Percentiles rank a stretch among this genome's conserved stretches.
Evolutionary conservation across 2,888 invertebrate species (phyloP).

Genomic region (Osmoderma eremita): DNA sequence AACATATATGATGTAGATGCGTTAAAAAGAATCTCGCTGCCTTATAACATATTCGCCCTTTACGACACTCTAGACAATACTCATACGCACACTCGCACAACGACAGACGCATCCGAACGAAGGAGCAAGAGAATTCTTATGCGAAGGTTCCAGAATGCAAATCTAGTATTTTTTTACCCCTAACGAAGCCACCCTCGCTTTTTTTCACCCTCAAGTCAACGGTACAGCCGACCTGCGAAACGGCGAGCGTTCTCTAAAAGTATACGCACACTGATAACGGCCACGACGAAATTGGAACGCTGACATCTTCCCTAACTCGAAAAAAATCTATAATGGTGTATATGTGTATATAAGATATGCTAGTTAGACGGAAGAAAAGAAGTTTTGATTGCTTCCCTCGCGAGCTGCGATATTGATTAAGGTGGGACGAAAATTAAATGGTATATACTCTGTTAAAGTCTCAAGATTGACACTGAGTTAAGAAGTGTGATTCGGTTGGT

Average conservation of each 20-base stretch:
- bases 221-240: slow-evolving; percentile 56
- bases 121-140: slow-evolving; percentile 30
- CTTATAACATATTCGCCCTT: slow-evolving; percentile 17
- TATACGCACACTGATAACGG: slow-evolving; percentile 52
- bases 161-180: slow-evolving; percentile 64
- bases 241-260: slow-evolving; percentile 50
- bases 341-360: slow-evolving; percentile 65
- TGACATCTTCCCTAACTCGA: slow-evolving; percentile 63
- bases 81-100: slow-evolving; percentile 5
- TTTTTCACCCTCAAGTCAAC: slow-evolving; percentile 64
- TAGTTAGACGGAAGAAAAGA: slow-evolving; percentile 64
- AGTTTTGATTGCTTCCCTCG: slow-evolving; percentile 63
- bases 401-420: slow-evolving; percentile 48
- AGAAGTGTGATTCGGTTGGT: too few species aligned
- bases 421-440: slow-evolving; percentile 15
- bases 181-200: slow-evolving; percentile 65
- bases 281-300: slow-evolving; percentile 55
- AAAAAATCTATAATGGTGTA: slow-evolving; percentile 65
- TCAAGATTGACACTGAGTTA: too few species aligned
- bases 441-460: too few species aligned
- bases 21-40: slow-evolving; percentile 13
- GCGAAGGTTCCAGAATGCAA: slow-evolving; percentile 59
- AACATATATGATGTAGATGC: too few species aligned
- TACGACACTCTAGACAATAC: slow-evolving; percentile 39
- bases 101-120: not conserved